phyloP scores from a whole-genome alignment of 92 coral and sea anemone genomes.

The Parazoanthus swiftii region DNA sequence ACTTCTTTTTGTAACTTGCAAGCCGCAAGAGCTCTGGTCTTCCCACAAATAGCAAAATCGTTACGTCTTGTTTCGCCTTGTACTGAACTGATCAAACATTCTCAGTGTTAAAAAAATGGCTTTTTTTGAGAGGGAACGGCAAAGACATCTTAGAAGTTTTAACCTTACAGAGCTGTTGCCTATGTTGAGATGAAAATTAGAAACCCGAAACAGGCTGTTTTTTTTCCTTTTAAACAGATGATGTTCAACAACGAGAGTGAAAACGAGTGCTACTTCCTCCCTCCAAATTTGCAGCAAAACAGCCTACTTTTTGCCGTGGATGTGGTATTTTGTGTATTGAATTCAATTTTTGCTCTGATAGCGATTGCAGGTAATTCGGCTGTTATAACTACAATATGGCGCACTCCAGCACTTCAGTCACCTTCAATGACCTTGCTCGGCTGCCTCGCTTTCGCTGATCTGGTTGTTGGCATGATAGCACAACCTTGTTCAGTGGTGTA shows the following conservation, averaged over 20 bases:
- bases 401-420: conserved; percentile 52
- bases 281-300: neutral
- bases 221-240: neutral
- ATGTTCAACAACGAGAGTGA: conserved; percentile 10
- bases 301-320: conserved; percentile 18
- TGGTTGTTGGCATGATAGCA: conserved; percentile 57
- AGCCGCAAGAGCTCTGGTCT: no score
- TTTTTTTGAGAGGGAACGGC: no score
- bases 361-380: conserved; percentile 56
- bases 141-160: no score
- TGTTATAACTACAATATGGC: conserved; percentile 48
- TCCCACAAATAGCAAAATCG: no score
- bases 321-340: conserved; percentile 32
- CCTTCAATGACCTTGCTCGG: conserved; percentile 62
- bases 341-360: conserved; percentile 52
- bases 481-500: conserved; percentile 71
- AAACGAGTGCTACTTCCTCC: conserved; percentile 1
- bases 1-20: no score
- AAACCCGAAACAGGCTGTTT: no score
- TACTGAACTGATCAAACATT: no score
- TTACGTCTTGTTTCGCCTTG: no score
- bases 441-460: conserved; percentile 65
- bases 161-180: no score
- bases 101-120: no score
- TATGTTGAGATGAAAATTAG: no score